A percentile compares a stretch with the other conserved stretches of the same genome.
Conservation (phyloP, 1,140 invertebrate genomes). For the Heliconius eleuchia region DNA sequence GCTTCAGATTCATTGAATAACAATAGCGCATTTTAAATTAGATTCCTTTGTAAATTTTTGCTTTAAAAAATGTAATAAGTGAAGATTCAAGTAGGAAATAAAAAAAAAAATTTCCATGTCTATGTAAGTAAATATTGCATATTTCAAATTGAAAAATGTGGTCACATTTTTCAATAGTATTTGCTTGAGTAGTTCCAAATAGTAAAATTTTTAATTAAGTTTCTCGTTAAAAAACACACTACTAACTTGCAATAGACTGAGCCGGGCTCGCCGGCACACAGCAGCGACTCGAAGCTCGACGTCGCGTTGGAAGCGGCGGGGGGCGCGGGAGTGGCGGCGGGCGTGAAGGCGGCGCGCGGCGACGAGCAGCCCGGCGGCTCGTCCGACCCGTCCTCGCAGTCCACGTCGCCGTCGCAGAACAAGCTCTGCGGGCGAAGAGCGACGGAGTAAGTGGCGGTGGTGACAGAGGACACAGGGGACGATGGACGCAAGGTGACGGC, state of each 20-base stretch:
- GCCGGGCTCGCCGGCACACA: conserved; percentile 56
- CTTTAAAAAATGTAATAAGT: too few species aligned
- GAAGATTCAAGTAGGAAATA: too few species aligned
- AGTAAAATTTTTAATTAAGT: too few species aligned
- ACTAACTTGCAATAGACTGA: conserved; percentile 58
- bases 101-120: too few species aligned
- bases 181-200: neutral
- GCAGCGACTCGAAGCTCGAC: conserved; percentile 15
- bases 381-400: conserved; percentile 91
- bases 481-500: conserved; percentile 87
- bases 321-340: conserved; percentile 34
- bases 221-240: neutral
- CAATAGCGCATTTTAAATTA: too few species aligned
- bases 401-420: conserved; percentile 92
- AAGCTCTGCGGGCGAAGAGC: conserved; percentile 89
- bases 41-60: too few species aligned
- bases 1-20: too few species aligned
- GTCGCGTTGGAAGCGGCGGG: conserved; percentile 10
- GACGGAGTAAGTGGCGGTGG: conserved; percentile 82
- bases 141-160: too few species aligned
- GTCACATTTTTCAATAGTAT: neutral
- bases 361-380: conserved; percentile 86
- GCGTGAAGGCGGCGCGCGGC: neutral
- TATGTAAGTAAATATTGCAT: too few species aligned
- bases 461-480: conserved; percentile 81